Conservation (phyloP, 2,888 invertebrate genomes). For the Pheosia tremula region DNA sequence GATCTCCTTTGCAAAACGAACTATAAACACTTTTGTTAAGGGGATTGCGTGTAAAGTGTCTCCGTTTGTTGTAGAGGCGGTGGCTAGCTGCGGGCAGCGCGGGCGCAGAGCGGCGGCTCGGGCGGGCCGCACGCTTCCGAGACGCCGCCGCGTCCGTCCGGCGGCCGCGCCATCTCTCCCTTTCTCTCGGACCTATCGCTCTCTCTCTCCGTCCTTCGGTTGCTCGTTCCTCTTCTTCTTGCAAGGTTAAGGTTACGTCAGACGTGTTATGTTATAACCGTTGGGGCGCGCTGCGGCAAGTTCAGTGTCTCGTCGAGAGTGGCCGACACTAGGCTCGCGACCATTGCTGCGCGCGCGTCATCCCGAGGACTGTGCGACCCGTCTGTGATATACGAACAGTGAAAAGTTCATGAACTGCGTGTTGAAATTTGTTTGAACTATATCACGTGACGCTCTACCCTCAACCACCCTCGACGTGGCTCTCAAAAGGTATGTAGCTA, state of each 20-base stretch:
- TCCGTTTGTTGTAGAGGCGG: not conserved
- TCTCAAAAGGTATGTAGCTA: constrained; percentile 62
- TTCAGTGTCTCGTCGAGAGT: constrained; percentile 84
- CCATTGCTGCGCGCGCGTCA: constrained; percentile 66
- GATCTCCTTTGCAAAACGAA: not conserved
- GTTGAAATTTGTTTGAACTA: constrained; percentile 79
- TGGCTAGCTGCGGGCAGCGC: constrained; percentile 7
- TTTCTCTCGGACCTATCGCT: constrained; percentile 79
- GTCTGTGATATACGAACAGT: constrained; percentile 81
- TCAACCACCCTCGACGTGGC: constrained; percentile 46
- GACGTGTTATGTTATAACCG: constrained; percentile 85
- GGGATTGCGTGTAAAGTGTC: not conserved
- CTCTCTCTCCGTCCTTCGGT: constrained; percentile 84
- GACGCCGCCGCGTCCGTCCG: constrained; percentile 46
- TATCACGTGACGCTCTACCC: constrained; percentile 65
- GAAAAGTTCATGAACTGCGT: constrained; percentile 83
- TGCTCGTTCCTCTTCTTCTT: constrained; percentile 83
- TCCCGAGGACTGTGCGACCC: constrained; percentile 72
- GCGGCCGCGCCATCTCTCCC: constrained; percentile 69
- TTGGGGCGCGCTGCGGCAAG: constrained; percentile 82
- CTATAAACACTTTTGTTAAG: not conserved
- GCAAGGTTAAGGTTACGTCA: constrained; percentile 85
- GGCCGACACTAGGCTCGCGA: constrained; percentile 79
- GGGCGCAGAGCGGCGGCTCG: constrained; percentile 32
- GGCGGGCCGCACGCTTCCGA: constrained; percentile 35